These are phyloP conservation scores for Himalopsyche phryganea DNA, from an alignment of 1,140 invertebrate genomes.

Conservation along the genomic window DNA sequence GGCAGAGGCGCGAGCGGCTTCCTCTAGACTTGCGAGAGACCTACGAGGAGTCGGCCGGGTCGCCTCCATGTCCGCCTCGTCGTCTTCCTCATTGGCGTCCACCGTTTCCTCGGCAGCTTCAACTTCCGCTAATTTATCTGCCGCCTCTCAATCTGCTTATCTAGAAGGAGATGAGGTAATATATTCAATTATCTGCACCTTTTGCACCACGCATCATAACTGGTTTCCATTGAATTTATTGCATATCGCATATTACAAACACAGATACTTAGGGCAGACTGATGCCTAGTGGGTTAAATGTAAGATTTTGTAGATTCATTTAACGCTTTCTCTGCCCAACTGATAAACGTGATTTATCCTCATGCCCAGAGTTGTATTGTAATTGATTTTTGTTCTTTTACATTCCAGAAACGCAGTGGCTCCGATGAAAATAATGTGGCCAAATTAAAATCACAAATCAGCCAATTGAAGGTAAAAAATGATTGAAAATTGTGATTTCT, in stretches of 20 bases:
- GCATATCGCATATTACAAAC: not conserved
- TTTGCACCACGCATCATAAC: not conserved
- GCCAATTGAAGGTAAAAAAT: slow-evolving; percentile 41
- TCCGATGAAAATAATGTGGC: slow-evolving; percentile 37
- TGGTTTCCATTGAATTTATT: not conserved
- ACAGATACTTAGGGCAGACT: no score
- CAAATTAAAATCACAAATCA: slow-evolving; percentile 42
- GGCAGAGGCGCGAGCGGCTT: slow-evolving; percentile 8
- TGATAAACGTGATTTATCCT: no score
- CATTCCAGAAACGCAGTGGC: slow-evolving; percentile 35
- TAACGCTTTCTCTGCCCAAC: no score
- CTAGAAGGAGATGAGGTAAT: slow-evolving; percentile 3
- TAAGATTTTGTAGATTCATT: no score
- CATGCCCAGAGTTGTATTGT: no score
- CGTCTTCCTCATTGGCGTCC: not conserved
- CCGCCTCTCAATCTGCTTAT: not conserved
- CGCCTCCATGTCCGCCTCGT: not conserved
- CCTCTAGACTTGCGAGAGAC: no score
- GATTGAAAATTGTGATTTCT: not conserved
- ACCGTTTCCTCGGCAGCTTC: not conserved
- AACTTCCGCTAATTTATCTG: not conserved
- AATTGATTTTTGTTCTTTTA: not conserved
- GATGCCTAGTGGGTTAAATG: no score
- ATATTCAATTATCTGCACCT: not conserved
- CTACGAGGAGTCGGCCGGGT: not conserved